Base-by-base conservation (phyloP, 2,797 vertebrate genomes). In the Rhyacichthys aspro region DNA sequence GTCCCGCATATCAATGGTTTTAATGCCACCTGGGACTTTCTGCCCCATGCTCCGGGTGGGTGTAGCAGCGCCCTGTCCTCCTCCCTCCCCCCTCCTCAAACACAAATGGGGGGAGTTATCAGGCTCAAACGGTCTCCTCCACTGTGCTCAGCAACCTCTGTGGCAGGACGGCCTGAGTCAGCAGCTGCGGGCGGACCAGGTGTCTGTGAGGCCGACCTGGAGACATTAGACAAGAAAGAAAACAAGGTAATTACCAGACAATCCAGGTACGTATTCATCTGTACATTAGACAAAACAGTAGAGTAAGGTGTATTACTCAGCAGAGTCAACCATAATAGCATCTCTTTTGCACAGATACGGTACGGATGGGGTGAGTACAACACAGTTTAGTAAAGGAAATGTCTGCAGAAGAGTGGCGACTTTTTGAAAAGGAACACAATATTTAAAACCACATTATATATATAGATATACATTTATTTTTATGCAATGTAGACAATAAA, bases 1-100 rank as follows among this genome's bases (percentile, higher is more conserved):
- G 89, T 98, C 96, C 83, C 95, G 92, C 95, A 99, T 97, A 82
- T 98, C 98, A 89, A 98, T 96, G 1, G 97, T 97, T 92, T 98
- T 98, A 68, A 99, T 96, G 57, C 98, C 97, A 55, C 96, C 98
- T 1, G 98, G 96, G 88, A 99, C 97, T 85, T 98, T 98, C 89
- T 99, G 98, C 83, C 98, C 98, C 98, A 99, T 99, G 43, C 86
- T 88, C 89, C 50, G 89, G 75, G 67, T 83, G 45, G 79, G 65
- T 85, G 56, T 1, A 57, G 44, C 52, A 66, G 86, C 63, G 83
- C 38, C 66, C 66, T 38, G 63, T 63, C 49, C 15, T 63, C 38
- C 64, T 50, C 65, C 74, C 68, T 34, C 76, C 83, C 59, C 55
- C 84, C 81, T 74, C 76, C 81, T 81, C 67, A 81, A 75, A 85